Base-by-base conservation (phyloP, 2,888 invertebrate species). In the Cremastinae sp. region DNA sequence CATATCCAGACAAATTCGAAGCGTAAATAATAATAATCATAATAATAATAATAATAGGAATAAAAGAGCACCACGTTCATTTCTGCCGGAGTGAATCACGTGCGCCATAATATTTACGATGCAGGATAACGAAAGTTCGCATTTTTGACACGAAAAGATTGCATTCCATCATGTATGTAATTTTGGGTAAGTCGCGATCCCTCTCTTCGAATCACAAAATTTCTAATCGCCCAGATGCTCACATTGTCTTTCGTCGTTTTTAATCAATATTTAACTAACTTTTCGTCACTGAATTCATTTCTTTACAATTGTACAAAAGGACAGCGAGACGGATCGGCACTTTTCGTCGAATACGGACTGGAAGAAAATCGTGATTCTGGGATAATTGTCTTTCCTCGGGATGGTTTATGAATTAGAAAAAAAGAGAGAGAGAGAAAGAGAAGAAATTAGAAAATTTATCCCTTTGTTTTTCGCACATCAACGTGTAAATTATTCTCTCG, bases 221-320 rank as follows among this genome's bases (percentile, higher is more conserved):
- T n/a, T 38, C 3, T 10, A 56, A n/a, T 2, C 9, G 16, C 4
- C 7, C 10, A 62, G 34, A 47, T n/a, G n/a, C n/a, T 47, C 18
- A 34, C 7, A 7, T 8, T 16, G 16, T 43, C 7, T 18, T 38
- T 38, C 3, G 14, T 51, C 12, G 12, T 62, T 51, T 45, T 75
- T 65, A 66, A 71, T 74, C 36, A 54, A 54, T 65, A 71, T 74
- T 75, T 56, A 41, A 73, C 54, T 73, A 62, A 73, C n/a, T n/a
- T n/a, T n/a, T n/a, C 69, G 71, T 73, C 66, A 47, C 53, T 75
- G 54, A 70, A 41, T 68, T 69, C 61, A 59, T 69, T 69, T 75
- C 56, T 76, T 73, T 76, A 69, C 76, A 76, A 76, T 72, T 76
- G 69, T 76, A 76, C 76, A 64, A 76, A 73, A 76, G 69, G 58